Percentiles rank a stretch among this genome's conserved stretches.
phyloP scores from a whole-genome alignment of 2,797 vertebrate genomes.

The Sebastes aleutianus region DNA sequence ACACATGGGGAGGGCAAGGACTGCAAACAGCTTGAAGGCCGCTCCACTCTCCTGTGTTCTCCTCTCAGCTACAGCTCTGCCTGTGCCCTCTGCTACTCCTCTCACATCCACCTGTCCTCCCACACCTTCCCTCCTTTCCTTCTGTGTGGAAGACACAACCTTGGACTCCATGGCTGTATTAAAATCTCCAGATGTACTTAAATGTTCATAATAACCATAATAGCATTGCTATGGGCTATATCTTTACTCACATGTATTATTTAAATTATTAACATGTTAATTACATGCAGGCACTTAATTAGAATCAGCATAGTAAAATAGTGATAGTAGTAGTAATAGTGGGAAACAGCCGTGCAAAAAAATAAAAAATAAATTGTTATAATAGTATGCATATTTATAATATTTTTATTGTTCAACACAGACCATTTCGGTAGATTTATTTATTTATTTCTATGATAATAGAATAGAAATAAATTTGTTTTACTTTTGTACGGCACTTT shows the following conservation, averaged over 20 bases:
- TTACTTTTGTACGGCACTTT: too few species aligned
- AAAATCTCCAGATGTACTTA: background rate
- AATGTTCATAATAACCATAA: background rate
- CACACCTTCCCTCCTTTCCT: background rate
- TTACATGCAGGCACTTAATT: background rate
- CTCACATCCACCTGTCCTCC: background rate
- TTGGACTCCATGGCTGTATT: background rate
- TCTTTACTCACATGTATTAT: background rate
- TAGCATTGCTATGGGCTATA: background rate
- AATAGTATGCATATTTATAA: too few species aligned
- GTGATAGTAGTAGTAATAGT: too few species aligned
- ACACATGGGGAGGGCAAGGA: background rate
- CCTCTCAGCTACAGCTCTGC: background rate
- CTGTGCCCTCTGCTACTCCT: background rate
- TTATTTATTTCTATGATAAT: too few species aligned
- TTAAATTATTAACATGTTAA: background rate
- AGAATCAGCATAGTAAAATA: background rate
- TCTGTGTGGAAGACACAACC: background rate
- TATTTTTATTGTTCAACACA: too few species aligned
- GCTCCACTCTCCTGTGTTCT: conserved; percentile 7
- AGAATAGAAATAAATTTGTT: too few species aligned
- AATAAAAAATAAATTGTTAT: too few species aligned
- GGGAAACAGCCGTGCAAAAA: too few species aligned
- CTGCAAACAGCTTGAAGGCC: conserved; percentile 32
- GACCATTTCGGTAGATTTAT: too few species aligned